A percentile compares a stretch with the other conserved stretches of the same genome.
phyloP scores from a whole-genome alignment of 2,113 vertebrate species.

The Crocuta crocuta region DNA sequence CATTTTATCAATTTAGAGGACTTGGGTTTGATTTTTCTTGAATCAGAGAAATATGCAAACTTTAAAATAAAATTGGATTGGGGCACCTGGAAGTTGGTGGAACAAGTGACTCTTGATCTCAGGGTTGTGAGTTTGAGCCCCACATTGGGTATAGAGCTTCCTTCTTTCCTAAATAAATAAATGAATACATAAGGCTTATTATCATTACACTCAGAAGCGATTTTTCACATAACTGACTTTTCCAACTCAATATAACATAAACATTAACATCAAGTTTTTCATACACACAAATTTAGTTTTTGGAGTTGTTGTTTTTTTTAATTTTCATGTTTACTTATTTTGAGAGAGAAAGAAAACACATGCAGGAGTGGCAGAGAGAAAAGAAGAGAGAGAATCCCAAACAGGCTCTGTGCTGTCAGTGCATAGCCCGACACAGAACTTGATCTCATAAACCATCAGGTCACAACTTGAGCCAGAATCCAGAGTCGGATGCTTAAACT shows the following conservation, averaged over 20 bases:
- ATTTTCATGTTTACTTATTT: too few relatives aligned
- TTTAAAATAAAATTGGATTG: not conserved
- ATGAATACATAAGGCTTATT: not conserved
- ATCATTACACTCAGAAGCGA: not conserved
- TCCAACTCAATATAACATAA: not conserved
- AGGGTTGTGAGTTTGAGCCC: not conserved
- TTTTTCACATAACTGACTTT: not conserved
- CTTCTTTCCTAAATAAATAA: not conserved
- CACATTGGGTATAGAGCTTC: not conserved
- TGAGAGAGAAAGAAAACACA: too few relatives aligned
- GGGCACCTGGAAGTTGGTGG: not conserved
- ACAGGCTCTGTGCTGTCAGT: too few relatives aligned
- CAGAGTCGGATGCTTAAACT: too few relatives aligned
- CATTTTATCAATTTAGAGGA: not conserved
- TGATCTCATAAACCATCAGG: too few relatives aligned
- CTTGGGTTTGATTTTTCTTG: not conserved
- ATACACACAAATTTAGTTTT: not conserved
- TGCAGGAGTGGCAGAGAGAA: too few relatives aligned
- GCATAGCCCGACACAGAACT: too few relatives aligned
- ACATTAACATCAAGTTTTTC: not conserved
- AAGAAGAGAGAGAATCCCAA: too few relatives aligned
- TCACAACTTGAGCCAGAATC: too few relatives aligned
- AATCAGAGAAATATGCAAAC: not conserved
- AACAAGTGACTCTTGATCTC: not conserved
- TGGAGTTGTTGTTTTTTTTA: not conserved